Percentiles rank a stretch among this genome's conserved stretches.
Evolutionary conservation across 2,113 vertebrate genomes (phyloP).

Genomic region (Semnornis frantzii): DNA sequence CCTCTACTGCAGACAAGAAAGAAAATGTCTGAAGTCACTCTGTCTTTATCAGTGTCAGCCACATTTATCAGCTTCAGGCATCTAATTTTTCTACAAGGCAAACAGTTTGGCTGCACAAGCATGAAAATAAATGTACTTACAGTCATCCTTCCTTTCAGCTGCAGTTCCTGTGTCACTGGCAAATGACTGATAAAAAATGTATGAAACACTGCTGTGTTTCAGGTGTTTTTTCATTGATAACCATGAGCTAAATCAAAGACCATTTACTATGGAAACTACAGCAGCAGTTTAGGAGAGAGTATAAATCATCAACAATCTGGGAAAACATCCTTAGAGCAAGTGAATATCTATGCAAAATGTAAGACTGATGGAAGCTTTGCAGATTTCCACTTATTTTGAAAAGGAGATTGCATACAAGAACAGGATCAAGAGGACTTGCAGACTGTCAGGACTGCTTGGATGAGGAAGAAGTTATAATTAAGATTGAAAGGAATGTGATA

Average conservation of each 20-base stretch:
- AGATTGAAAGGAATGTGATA: background rate
- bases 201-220: background rate
- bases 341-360: background rate
- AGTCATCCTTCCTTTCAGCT: background rate
- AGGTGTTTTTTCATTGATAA: background rate
- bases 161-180: background rate
- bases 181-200: background rate
- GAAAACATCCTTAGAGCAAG: background rate
- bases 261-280: background rate
- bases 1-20: background rate
- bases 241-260: background rate
- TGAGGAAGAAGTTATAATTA: background rate
- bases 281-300: background rate
- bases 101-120: background rate
- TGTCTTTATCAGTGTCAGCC: background rate
- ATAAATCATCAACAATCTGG: background rate
- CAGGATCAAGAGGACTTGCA: background rate
- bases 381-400: slow-evolving; percentile 6
- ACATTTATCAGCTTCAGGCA: background rate
- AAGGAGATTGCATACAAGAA: background rate
- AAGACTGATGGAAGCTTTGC: background rate
- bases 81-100: background rate
- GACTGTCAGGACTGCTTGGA: background rate
- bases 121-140: slow-evolving; percentile 7
- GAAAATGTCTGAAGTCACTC: background rate